Conservation (phyloP, 1,140 invertebrate genomes). For the Ridgeia piscesae region DNA sequence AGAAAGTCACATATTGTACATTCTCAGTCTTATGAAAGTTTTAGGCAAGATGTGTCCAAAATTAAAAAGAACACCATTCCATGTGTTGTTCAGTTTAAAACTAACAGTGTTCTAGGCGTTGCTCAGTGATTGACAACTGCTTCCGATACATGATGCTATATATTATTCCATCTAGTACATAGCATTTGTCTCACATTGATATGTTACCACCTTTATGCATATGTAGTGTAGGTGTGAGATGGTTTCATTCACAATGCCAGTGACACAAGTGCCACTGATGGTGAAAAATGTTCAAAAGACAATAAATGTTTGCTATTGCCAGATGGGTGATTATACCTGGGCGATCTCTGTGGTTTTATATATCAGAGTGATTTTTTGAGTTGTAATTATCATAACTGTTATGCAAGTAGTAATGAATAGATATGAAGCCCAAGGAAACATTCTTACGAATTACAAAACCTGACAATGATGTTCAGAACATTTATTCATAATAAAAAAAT, state of each 20-base stretch:
- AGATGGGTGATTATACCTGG: neutral
- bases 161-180: no score
- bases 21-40: neutral
- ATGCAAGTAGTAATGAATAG: neutral
- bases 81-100: neutral
- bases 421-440: neutral
- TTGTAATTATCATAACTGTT: neutral
- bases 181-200: no score
- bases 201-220: no score
- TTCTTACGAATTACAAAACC: neutral
- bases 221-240: neutral
- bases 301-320: neutral
- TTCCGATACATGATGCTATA: neutral
- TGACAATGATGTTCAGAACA: neutral
- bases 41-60: neutral
- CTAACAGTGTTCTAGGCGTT: neutral
- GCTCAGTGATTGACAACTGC: neutral
- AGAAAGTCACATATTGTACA: neutral
- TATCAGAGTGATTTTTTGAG: neutral
- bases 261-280: neutral
- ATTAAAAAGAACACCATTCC: neutral
- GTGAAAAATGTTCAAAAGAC: neutral
- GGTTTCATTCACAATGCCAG: neutral
- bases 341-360: neutral
- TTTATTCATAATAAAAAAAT: no score